Conservation (phyloP, 1,140 invertebrate species). For the Apis dorsata region DNA sequence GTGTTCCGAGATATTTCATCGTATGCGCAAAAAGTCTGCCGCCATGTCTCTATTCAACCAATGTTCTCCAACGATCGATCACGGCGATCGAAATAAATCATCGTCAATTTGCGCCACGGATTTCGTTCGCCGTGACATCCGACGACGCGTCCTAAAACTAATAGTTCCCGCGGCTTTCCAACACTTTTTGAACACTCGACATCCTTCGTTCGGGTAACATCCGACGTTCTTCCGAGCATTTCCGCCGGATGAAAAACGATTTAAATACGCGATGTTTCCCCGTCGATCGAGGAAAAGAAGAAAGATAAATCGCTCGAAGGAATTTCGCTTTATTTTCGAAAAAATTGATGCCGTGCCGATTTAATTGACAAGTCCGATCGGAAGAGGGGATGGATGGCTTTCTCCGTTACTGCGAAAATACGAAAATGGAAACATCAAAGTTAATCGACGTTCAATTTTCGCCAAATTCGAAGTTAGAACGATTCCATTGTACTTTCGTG, state of each 20-base stretch:
- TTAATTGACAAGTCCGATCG: background rate
- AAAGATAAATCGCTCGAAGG: background rate
- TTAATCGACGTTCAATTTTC: background rate
- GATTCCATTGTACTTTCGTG: background rate
- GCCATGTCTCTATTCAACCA: background rate
- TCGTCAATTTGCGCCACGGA: background rate
- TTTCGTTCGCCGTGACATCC: background rate
- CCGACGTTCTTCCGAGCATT: background rate
- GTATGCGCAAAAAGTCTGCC: no score
- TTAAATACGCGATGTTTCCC: background rate
- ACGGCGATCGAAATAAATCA: background rate
- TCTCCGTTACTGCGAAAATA: no score
- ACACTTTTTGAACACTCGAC: background rate
- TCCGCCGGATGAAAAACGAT: slow-evolving; percentile 18
- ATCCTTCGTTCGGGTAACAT: background rate
- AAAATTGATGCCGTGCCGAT: background rate
- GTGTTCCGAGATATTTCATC: no score
- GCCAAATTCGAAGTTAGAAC: background rate
- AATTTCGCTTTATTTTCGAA: background rate
- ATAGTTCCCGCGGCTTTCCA: background rate
- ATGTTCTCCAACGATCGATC: background rate
- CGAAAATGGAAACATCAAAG: background rate
- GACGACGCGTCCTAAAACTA: background rate
- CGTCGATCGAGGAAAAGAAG: slow-evolving; percentile 9
- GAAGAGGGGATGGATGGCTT: background rate